Conservation (phyloP, 2,888 invertebrate genomes). For the Diarsia rubi region DNA sequence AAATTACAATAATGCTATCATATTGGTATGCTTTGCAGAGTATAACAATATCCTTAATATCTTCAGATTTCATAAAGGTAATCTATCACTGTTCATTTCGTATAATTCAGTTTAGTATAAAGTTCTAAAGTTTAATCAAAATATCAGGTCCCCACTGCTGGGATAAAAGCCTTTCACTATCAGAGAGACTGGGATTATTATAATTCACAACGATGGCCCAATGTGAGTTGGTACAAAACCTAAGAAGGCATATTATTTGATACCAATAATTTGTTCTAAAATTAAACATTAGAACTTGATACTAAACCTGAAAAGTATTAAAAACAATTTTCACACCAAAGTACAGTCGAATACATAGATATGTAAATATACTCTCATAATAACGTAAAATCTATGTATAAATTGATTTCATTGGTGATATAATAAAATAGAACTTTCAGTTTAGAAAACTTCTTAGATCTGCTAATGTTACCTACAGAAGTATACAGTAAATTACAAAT, state of each 20-base stretch:
- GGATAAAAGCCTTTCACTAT: neutral
- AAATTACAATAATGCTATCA: conserved; percentile 38
- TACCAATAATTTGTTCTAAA: conserved; percentile 17
- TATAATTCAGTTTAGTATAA: conserved; percentile 46
- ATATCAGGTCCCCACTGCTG: neutral
- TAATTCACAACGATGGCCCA: neutral
- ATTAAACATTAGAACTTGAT: conserved; percentile 24
- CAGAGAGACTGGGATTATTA: neutral
- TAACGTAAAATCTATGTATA: conserved; percentile 51
- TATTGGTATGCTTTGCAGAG: conserved; percentile 57
- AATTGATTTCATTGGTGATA: conserved; percentile 50
- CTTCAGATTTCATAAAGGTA: conserved; percentile 30
- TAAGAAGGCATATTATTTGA: neutral
- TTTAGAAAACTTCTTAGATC: conserved; percentile 45
- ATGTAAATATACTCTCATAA: conserved; percentile 64
- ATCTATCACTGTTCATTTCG: conserved; percentile 61
- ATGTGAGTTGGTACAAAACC: neutral
- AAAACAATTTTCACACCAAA: conserved; percentile 41
- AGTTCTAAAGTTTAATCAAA: conserved; percentile 28
- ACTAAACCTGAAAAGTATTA: conserved; percentile 33
- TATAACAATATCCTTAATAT: conserved; percentile 50
- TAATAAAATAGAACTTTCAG: conserved; percentile 58
- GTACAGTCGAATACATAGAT: conserved; percentile 62
- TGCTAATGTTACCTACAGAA: conserved; percentile 58
- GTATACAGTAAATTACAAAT: conserved; percentile 69